Percentiles rank a stretch among this genome's conserved stretches.
Conservation (phyloP, 2,888 invertebrate species). For the Lutraria lutraria region DNA sequence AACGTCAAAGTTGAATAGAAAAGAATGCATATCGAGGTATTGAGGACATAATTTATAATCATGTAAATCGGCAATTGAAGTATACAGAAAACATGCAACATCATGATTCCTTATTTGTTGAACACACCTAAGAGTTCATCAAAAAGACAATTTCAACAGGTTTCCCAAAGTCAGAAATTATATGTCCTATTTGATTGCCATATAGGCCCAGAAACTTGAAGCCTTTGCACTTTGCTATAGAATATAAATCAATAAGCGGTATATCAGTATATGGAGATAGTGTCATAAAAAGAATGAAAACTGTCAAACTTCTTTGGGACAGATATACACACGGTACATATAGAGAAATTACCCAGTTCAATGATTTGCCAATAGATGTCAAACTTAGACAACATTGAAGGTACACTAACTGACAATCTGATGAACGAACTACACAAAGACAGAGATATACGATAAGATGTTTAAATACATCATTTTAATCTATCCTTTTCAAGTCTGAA, state of each 20-base stretch:
- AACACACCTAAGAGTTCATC: not conserved
- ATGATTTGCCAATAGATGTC: constrained; percentile 45
- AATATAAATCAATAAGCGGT: not conserved
- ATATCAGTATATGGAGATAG: not conserved
- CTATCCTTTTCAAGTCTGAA: no score
- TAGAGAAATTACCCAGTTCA: constrained; percentile 51
- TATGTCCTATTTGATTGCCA: constrained; percentile 22
- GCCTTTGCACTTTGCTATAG: not conserved
- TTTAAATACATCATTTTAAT: not conserved
- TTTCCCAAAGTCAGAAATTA: constrained; percentile 17
- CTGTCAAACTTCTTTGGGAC: constrained; percentile 20
- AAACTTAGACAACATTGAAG: constrained; percentile 47
- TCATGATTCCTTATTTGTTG: not conserved
- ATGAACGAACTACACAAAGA: constrained; percentile 1
- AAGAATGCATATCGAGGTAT: no score
- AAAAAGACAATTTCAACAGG: not conserved
- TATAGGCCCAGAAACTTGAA: not conserved
- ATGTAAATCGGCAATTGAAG: no score
- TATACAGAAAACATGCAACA: not conserved
- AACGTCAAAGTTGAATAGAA: not conserved
- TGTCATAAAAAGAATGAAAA: constrained; percentile 21
- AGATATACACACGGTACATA: constrained; percentile 7
- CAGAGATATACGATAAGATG: not conserved
- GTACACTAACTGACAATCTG: constrained; percentile 38
- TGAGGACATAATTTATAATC: no score